Evolutionary conservation across 1,140 invertebrate genomes (phyloP).

Genomic region (Cherax quadricarinatus): DNA sequence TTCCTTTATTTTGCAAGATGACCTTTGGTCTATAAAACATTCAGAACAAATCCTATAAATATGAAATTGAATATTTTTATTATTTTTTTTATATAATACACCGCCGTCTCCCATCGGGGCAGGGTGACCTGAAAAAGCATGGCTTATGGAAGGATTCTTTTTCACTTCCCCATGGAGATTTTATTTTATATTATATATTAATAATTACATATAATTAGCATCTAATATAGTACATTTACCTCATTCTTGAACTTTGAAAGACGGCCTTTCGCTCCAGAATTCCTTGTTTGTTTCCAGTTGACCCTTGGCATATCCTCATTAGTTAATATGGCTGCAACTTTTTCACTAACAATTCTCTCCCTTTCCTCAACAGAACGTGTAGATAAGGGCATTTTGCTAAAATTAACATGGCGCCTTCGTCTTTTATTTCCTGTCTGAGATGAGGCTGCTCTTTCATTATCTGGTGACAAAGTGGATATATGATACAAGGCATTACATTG

Average conservation of each 20-base stretch:
- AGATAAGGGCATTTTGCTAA: slow-evolving; percentile 1
- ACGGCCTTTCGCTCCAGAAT: not conserved
- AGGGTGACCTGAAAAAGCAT: no score
- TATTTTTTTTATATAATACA: no score
- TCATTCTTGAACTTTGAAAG: slow-evolving; percentile 1
- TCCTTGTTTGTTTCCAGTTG: not conserved
- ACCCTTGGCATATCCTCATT: not conserved
- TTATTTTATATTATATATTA: no score
- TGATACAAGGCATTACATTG: no score
- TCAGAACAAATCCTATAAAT: no score
- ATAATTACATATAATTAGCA: no score
- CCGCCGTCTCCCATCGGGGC: no score
- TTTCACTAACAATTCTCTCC: slow-evolving; percentile 60
- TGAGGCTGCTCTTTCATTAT: not conserved
- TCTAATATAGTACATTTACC: not conserved
- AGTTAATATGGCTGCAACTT: slow-evolving; percentile 47
- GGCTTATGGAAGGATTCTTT: no score
- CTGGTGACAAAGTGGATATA: not conserved
- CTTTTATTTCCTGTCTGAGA: not conserved
- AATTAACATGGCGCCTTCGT: slow-evolving; percentile 6
- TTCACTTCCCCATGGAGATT: no score
- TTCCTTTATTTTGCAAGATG: no score
- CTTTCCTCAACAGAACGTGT: slow-evolving; percentile 53
- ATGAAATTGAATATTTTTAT: no score
- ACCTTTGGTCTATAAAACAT: no score